These are phyloP conservation scores for Brachynemurus nebulosus DNA, from an alignment of 2,888 invertebrate species.

Conservation along the genomic window DNA sequence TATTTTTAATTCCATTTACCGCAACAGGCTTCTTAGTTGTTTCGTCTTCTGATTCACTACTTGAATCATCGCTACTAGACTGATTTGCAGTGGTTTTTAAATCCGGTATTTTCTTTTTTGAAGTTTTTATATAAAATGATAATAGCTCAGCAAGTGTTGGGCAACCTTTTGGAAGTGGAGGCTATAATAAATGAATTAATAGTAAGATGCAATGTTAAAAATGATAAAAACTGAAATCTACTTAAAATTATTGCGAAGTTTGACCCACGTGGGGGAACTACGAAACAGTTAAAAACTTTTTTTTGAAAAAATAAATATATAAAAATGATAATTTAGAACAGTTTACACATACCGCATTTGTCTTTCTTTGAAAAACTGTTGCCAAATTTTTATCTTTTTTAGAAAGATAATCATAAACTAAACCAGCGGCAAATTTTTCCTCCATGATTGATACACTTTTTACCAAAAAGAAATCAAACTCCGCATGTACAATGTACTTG, in stretches of 20 bases:
- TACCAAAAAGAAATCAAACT: no score
- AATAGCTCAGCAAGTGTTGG: conserved; percentile 49
- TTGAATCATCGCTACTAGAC: conserved; percentile 23
- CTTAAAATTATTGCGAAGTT: conserved; percentile 4
- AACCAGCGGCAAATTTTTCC: conserved; percentile 35
- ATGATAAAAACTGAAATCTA: not conserved
- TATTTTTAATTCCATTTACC: conserved; percentile 18
- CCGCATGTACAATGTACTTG: no score
- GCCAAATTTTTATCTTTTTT: conserved; percentile 52
- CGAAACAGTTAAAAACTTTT: no score
- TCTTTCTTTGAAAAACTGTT: conserved; percentile 51
- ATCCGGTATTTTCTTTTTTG: conserved; percentile 32
- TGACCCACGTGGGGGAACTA: conserved; percentile 16
- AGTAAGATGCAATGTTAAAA: not conserved
- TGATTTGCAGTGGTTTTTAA: conserved; percentile 23
- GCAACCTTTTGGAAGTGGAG: conserved; percentile 44
- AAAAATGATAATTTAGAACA: conserved; percentile 7
- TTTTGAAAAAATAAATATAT: not conserved
- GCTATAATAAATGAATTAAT: conserved; percentile 34
- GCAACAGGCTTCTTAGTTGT: conserved; percentile 23
- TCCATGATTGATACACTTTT: conserved; percentile 35
- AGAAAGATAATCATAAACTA: conserved; percentile 51
- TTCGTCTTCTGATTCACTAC: conserved; percentile 18
- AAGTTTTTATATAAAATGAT: conserved; percentile 38
- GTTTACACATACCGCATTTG: conserved; percentile 59